These are phyloP conservation scores for Diarsia mendica DNA, from an alignment of 2,888 invertebrate genomes.

Conservation along the genomic window DNA sequence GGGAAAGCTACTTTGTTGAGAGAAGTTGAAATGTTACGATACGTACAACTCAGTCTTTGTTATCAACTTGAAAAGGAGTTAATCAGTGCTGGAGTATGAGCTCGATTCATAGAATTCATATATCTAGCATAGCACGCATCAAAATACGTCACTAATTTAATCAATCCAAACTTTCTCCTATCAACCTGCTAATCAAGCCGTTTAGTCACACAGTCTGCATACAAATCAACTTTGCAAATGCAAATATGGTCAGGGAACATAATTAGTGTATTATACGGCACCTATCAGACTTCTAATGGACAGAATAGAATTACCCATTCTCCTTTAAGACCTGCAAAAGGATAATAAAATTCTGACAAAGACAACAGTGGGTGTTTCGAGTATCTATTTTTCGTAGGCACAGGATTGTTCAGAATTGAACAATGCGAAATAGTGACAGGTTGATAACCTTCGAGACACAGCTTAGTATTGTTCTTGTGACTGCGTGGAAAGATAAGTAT, in stretches of 20 bases:
- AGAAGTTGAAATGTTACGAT: background rate
- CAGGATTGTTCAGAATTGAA: conserved; percentile 36
- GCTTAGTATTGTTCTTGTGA: conserved; percentile 44
- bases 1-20: background rate
- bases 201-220: conserved; percentile 20
- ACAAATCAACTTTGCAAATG: conserved; percentile 37
- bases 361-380: conserved; percentile 18
- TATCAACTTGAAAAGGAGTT: background rate
- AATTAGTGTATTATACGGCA: conserved; percentile 56
- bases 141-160: conserved; percentile 22
- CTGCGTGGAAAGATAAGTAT: conserved; percentile 35
- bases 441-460: conserved; percentile 47
- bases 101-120: background rate
- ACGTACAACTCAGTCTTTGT: background rate
- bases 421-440: conserved; percentile 55
- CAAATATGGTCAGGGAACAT: conserved; percentile 50
- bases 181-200: conserved; percentile 41
- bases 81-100: background rate
- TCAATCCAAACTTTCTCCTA: conserved; percentile 44
- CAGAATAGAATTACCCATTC: conserved; percentile 54
- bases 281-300: conserved; percentile 32
- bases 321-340: conserved; percentile 7
- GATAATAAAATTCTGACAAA: background rate
- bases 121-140: background rate
- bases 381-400: conserved; percentile 17